Conservation (phyloP, 2,797 vertebrate genomes). For the Poeciliopsis paucimaculata region DNA sequence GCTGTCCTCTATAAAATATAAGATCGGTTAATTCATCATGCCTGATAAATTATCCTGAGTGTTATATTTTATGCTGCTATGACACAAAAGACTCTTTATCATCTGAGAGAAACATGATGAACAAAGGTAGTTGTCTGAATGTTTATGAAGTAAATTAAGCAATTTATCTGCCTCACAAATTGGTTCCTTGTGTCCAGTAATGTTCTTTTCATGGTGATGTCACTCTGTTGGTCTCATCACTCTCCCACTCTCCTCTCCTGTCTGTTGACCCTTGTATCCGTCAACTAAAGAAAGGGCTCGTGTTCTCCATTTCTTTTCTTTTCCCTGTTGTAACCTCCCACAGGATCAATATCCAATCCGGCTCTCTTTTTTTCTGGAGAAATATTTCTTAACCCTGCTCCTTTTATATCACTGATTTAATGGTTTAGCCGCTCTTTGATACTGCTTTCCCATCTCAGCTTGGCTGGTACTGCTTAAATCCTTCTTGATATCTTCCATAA, state of each 20-base stretch:
- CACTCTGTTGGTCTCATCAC: background rate
- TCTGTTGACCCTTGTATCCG: constrained; percentile 5
- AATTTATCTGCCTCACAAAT: background rate
- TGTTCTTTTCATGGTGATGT: background rate
- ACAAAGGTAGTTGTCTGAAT: background rate
- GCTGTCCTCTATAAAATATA: background rate
- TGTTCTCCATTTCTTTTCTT: constrained; percentile 39
- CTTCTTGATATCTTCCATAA: constrained; percentile 7
- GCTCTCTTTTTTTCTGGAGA: constrained; percentile 31
- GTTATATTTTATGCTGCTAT: background rate
- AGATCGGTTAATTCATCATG: background rate
- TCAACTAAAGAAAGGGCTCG: constrained; percentile 13
- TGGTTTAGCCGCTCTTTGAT: background rate
- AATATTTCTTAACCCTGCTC: constrained; percentile 24
- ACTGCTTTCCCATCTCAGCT: background rate
- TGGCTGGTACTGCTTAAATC: constrained; percentile 23
- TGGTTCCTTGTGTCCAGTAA: background rate
- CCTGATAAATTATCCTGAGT: background rate
- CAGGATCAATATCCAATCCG: constrained; percentile 63
- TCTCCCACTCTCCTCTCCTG: constrained; percentile 11
- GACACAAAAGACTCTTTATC: background rate
- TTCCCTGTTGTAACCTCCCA: constrained; percentile 18
- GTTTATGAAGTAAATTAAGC: background rate
- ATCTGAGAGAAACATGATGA: background rate
- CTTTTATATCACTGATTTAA: constrained; percentile 13